Evolutionary conservation across 2,888 invertebrate species (phyloP), one percentile per base, ranked within the genome.

Genomic region (Lacanobia oleracea): DNA sequence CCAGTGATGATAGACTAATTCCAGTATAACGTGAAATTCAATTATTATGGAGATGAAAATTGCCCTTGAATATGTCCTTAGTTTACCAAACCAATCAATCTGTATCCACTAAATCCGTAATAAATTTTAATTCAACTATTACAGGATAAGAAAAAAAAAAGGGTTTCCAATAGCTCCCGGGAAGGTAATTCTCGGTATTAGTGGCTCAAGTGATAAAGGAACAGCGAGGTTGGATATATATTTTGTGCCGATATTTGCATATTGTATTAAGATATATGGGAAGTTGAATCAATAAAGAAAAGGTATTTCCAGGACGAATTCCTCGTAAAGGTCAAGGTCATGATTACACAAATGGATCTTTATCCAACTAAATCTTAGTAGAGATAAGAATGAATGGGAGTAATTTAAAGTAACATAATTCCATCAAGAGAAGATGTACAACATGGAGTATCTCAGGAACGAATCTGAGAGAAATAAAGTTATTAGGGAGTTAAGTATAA

Each of bases 91-190:
- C 12, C 8, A 65, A 50, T 12, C 18, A 51, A 2, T 21, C n/a
- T 37, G 6, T 37, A 40, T 27, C 48, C 59, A 40, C 40, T 23
- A 56, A 77, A 77, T 67, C 40, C 40, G 14, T 40, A 16, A 64
- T 79, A 81, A 60, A 77, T 77, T 81, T 77, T 64, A 77, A 82
- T 66, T 56, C 8, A 51, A 67, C 51, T 63, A 70, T 56, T 65
- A 63, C 37, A 37, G 51, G 59, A 5, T 53, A 27, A 18, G 45
- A 59, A 70, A 81, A 59, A 70, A 81, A 67, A 64, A 54, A 23
- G 51, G 48, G 27, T 54, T 64, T 23, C 27, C 70, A 16, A 70
- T 56, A 69, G 33, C 53, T 65, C 16, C 27, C 18, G 16, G 18
- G 14, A 12, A 56, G 56, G 50, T 60, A 48, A 57, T 72, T 72